A percentile compares a stretch with the other conserved stretches of the same genome.
phyloP scores from a whole-genome alignment of 1,140 invertebrate species.

The Melipona quadrifasciata region DNA sequence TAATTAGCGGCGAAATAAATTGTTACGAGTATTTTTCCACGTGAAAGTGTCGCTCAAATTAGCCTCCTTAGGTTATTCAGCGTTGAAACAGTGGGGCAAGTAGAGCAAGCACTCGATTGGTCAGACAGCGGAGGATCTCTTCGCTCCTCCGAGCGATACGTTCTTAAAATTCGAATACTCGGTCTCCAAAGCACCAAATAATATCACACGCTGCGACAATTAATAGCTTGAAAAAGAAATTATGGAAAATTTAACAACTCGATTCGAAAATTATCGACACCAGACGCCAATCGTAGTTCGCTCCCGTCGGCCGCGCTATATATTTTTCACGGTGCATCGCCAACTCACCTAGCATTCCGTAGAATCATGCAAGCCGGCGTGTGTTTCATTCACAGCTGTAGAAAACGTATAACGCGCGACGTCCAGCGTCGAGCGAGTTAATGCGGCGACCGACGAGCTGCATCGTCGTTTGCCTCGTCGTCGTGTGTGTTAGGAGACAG shows the following conservation, averaged over 20 bases:
- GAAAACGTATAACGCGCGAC: not conserved
- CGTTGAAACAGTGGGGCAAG: too few species aligned
- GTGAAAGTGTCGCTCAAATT: not conserved
- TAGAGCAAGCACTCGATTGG: not conserved
- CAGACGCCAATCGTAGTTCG: not conserved
- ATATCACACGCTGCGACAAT: too few species aligned
- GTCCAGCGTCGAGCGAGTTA: constrained; percentile 19
- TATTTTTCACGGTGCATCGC: constrained; percentile 25
- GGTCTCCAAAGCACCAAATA: too few species aligned
- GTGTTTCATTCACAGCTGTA: constrained; percentile 27
- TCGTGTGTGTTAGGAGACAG: constrained; percentile 3
- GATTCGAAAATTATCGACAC: not conserved
- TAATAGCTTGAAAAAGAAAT: too few species aligned
- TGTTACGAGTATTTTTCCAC: not conserved
- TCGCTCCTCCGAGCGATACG: not conserved
- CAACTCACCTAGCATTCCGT: not conserved
- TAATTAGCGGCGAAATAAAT: not conserved
- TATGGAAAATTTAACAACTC: not conserved
- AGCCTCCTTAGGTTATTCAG: too few species aligned
- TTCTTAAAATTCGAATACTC: not conserved
- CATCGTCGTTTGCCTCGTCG: too few species aligned
- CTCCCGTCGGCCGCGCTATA: not conserved
- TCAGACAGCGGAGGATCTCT: not conserved
- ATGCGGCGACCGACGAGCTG: not conserved
- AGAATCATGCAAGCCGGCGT: constrained; percentile 31